These are phyloP conservation scores for Poeciliopsis retropinna DNA, from an alignment of 2,113 vertebrate genomes.

Conservation along the genomic window DNA sequence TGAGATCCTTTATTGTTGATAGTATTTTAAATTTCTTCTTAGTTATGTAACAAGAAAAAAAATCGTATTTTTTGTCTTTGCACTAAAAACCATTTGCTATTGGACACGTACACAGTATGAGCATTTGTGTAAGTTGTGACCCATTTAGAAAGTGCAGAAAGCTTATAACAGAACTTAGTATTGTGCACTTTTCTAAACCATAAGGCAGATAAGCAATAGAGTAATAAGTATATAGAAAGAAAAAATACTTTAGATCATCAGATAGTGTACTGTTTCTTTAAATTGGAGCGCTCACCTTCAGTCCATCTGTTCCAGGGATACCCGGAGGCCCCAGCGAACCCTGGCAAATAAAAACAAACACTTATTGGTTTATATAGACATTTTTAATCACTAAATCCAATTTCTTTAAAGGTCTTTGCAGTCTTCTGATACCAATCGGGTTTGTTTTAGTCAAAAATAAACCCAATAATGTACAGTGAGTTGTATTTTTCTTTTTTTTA, in stretches of 20 bases:
- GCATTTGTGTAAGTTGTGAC: not conserved
- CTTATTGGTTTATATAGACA: not conserved
- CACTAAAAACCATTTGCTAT: too few species aligned
- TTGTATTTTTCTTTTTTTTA: too few species aligned
- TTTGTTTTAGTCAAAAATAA: not conserved
- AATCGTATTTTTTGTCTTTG: too few species aligned
- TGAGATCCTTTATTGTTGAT: too few species aligned
- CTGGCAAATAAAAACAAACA: conserved; percentile 70
- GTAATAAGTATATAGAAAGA: not conserved
- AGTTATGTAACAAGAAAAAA: too few species aligned
- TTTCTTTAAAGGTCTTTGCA: not conserved
- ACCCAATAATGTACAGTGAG: not conserved
- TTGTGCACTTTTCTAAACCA: not conserved
- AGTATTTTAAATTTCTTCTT: too few species aligned
- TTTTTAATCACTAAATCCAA: not conserved
- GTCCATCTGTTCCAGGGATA: conserved; percentile 86
- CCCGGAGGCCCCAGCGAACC: conserved; percentile 88
- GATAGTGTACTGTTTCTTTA: not conserved
- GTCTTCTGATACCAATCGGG: not conserved
- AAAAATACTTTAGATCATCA: not conserved
- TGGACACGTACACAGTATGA: too few species aligned
- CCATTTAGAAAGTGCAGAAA: not conserved
- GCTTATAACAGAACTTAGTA: not conserved
- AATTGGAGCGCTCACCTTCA: conserved; percentile 85
- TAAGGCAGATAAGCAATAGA: not conserved